These are phyloP conservation scores for Ophioninae sp. DNA, from an alignment of 2,888 invertebrate genomes.

Conservation along the genomic window DNA sequence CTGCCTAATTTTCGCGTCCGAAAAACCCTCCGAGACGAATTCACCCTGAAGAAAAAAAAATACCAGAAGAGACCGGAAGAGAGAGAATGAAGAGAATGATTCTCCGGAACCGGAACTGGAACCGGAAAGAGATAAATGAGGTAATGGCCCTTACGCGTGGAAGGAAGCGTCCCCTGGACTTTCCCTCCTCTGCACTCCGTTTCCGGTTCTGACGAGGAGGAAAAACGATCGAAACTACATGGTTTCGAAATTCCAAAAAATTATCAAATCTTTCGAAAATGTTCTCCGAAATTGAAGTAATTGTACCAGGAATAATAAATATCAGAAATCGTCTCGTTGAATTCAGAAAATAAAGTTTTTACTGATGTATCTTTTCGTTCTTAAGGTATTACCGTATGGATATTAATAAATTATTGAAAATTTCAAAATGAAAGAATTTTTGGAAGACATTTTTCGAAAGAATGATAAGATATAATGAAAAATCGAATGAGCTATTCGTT, in stretches of 20 bases:
- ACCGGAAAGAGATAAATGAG: conserved; percentile 40
- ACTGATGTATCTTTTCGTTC: too few species aligned
- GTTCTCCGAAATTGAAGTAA: background rate
- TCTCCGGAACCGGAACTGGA: conserved; percentile 24
- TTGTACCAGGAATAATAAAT: background rate
- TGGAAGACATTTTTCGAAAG: too few species aligned
- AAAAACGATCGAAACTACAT: conserved; percentile 17
- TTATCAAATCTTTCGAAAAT: too few species aligned
- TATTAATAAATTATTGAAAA: too few species aligned
- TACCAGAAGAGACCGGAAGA: conserved; percentile 1
- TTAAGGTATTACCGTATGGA: too few species aligned
- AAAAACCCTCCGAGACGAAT: conserved; percentile 38
- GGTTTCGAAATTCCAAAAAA: conserved; percentile 12
- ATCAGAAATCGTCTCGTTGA: too few species aligned
- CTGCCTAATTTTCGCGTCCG: conserved; percentile 51
- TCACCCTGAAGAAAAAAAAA: background rate
- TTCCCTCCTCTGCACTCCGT: background rate
- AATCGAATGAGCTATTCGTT: too few species aligned
- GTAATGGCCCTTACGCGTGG: conserved; percentile 60
- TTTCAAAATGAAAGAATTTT: too few species aligned
- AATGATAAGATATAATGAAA: too few species aligned
- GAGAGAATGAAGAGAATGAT: conserved; percentile 27
- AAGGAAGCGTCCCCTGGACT: conserved; percentile 28
- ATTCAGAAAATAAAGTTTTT: too few species aligned
- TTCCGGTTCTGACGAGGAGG: background rate